These are phyloP conservation scores for Muricea muricata DNA, from an alignment of 92 coral and sea anemone species.

Conservation along the genomic window DNA sequence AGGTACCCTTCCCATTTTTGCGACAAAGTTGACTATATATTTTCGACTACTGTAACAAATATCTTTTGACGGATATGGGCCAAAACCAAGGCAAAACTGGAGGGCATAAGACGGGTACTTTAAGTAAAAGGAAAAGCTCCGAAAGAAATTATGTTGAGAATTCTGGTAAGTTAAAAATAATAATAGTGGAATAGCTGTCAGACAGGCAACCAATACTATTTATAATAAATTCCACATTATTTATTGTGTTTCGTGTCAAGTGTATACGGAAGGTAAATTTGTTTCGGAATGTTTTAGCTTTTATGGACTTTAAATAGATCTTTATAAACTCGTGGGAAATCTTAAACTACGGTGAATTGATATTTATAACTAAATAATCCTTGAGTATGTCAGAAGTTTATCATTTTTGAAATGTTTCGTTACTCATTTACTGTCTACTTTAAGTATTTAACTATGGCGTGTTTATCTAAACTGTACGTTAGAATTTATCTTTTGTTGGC, in stretches of 20 bases:
- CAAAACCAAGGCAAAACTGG: constrained; percentile 26
- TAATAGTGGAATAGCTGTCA: too few species aligned
- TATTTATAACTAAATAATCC: too few species aligned
- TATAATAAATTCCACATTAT: background rate
- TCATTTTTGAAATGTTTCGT: too few species aligned
- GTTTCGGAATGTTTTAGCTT: background rate
- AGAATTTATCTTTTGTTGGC: too few species aligned
- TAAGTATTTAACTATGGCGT: too few species aligned
- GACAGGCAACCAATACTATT: background rate
- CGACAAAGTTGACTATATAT: background rate
- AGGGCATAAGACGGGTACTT: background rate
- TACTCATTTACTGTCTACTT: too few species aligned
- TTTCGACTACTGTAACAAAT: background rate
- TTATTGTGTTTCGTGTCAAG: background rate
- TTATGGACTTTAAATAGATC: too few species aligned
- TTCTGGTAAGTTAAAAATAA: background rate
- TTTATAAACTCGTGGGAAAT: too few species aligned
- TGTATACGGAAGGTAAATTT: background rate
- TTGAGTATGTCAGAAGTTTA: too few species aligned
- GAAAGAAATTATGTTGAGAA: background rate
- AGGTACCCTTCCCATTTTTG: constrained; percentile 11
- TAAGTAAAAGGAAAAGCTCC: background rate
- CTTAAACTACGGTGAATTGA: too few species aligned
- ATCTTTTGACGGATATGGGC: constrained; percentile 21
- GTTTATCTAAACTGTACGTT: too few species aligned